Evolutionary conservation across 2,888 invertebrate species (phyloP).

Genomic region (Cantharis lateralis): DNA sequence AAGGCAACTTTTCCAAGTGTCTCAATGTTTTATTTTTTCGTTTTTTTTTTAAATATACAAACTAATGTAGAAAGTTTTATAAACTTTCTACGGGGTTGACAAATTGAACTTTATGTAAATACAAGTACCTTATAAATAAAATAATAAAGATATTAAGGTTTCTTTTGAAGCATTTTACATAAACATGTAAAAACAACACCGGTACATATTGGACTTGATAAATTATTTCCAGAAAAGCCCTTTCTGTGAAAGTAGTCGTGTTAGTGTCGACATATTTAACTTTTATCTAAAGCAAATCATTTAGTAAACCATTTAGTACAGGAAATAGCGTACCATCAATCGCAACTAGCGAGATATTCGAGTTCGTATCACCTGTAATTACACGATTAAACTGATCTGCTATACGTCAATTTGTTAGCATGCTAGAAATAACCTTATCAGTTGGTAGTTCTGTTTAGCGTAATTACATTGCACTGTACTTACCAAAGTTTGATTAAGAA

Average conservation of each 20-base stretch:
- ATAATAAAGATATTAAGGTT: background rate
- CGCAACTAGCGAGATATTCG: constrained; percentile 8
- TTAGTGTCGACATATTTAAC: constrained; percentile 13
- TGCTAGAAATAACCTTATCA: constrained; percentile 3
- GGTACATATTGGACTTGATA: background rate
- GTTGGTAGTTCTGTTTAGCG: background rate
- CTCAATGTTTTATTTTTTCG: background rate
- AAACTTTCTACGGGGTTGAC: background rate
- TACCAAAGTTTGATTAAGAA: background rate
- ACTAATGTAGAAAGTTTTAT: background rate
- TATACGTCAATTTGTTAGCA: constrained; percentile 6
- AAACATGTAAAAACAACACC: background rate
- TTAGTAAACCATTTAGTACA: constrained; percentile 13
- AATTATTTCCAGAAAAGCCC: background rate
- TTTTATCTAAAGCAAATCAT: constrained; percentile 16
- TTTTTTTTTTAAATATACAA: background rate
- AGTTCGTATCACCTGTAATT: constrained; percentile 17
- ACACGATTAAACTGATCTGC: constrained; percentile 14
- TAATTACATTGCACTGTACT: background rate
- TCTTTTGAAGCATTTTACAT: background rate
- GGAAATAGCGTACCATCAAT: constrained; percentile 22
- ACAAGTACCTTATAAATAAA: background rate
- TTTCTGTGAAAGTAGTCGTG: constrained; percentile 6
- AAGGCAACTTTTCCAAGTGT: background rate
- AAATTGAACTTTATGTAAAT: background rate